Conservation (phyloP, 2,113 vertebrate species). For the Elachura formosa region DNA sequence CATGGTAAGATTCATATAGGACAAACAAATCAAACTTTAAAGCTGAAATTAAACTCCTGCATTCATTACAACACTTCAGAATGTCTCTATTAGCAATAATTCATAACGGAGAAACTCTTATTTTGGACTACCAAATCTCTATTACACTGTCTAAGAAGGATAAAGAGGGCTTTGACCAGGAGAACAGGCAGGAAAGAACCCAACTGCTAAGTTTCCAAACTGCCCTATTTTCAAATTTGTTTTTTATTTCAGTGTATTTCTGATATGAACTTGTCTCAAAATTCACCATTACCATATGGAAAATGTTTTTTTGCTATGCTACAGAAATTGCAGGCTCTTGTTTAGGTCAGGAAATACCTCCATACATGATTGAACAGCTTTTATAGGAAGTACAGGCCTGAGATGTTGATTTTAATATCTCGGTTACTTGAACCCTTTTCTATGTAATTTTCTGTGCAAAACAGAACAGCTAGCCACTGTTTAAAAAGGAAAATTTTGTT, state of each 20-base stretch:
- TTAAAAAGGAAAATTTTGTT: background rate
- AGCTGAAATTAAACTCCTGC: background rate
- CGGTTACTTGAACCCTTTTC: background rate
- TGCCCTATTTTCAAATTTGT: background rate
- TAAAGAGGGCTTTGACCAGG: background rate
- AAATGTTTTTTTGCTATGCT: background rate
- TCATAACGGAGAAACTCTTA: background rate
- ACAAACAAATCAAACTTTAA: background rate
- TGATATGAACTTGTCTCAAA: background rate
- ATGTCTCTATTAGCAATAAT: background rate
- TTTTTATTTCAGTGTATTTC: background rate
- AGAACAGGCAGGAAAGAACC: background rate
- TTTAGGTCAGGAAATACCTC: background rate
- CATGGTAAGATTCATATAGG: background rate
- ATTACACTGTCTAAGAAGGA: background rate
- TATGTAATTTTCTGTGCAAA: background rate
- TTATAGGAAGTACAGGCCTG: background rate
- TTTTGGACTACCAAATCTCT: background rate
- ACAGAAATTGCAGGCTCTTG: background rate
- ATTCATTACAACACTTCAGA: background rate
- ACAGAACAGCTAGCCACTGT: background rate
- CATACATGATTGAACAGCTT: accelerated
- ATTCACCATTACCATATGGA: background rate
- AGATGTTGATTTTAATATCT: background rate
- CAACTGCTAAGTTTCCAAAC: background rate